Conservation (phyloP, 2,888 invertebrate genomes). For the Sclerodermus sp. region DNA sequence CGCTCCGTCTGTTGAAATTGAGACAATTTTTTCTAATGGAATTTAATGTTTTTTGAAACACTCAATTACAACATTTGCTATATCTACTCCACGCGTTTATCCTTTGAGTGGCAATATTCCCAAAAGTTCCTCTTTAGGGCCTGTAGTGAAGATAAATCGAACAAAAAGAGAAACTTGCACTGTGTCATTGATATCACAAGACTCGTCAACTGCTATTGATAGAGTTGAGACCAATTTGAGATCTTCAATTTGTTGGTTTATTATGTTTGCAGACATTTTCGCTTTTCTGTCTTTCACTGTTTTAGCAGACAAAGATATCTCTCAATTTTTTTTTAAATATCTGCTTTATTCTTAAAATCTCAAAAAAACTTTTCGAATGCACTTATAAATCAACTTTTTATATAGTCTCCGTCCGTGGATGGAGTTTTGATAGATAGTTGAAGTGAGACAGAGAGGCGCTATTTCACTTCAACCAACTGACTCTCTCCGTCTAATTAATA, state of each 20-base stretch:
- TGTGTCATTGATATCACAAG: conserved; percentile 32
- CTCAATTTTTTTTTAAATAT: too few species aligned
- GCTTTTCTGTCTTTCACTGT: conserved; percentile 26
- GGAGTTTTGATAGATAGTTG: too few species aligned
- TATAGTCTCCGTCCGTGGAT: too few species aligned
- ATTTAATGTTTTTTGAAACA: conserved; percentile 20
- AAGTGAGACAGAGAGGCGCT: too few species aligned
- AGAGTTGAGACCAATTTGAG: conserved; percentile 29
- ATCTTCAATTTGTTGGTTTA: conserved; percentile 24
- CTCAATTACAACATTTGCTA: conserved; percentile 33
- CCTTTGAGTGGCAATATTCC: conserved; percentile 24
- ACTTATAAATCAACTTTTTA: too few species aligned
- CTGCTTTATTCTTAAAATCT: too few species aligned
- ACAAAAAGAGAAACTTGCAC: conserved; percentile 33
- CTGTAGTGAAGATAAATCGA: conserved; percentile 18
- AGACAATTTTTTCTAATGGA: conserved; percentile 28
- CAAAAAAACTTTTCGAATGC: too few species aligned
- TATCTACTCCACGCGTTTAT: conserved; percentile 28
- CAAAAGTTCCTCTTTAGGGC: conserved; percentile 24
- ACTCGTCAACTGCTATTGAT: conserved; percentile 22
- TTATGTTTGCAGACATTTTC: conserved; percentile 27
- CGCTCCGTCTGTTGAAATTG: conserved; percentile 28
- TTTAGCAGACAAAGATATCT: conserved; percentile 22
- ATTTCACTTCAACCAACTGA: too few species aligned
- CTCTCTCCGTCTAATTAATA: too few species aligned